Evolutionary conservation across 2,888 invertebrate genomes (phyloP), one percentile per base, ranked within the genome.

Genomic region (Eretmocerus hayati): DNA sequence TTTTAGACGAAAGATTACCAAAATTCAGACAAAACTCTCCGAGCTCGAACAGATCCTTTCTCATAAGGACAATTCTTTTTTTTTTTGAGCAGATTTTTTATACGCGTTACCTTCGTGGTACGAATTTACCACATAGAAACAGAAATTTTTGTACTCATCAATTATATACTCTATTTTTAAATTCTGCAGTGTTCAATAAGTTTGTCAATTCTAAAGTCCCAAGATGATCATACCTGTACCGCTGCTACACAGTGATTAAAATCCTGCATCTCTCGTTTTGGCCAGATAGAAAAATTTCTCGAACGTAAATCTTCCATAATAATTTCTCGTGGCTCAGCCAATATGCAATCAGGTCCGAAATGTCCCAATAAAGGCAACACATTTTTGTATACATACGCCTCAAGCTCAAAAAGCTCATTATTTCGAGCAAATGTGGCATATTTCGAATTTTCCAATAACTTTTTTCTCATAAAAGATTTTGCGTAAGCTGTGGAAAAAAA

Each of bases 271-370:
- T 60, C 43, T 6, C 48, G 51, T 37, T 60, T 54, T 4, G 59
- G 56, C 43, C 53, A 47, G 21, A 60, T 52, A n/a, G 26, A 41
- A 46, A 60, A 66, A 30, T 61, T 59, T 4, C 45, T 8, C 0
- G 40, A 13, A 9, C 54, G 36, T 13, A 66, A 54, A 53, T 66
- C 65, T 50, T 61, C 63, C 59, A 66, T 56, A 9, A 63, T 56
- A 11, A 64, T 59, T 31, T 57, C 54, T 5, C 55, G 33, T 1
- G 39, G 41, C 44, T 59, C 51, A 2, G 62, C 60, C n/a, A 54
- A 51, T 23, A 62, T 35, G 42, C 58, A 61, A 18, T 52, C 47
- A 0, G 64, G 61, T 4, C 57, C 61, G 11, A 60, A 49, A 5
- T 54, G 40, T 2, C 58, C 57, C 0, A 62, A 40, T 2, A 48